Percentiles rank a stretch among this genome's conserved stretches.
Conservation (phyloP, 2,888 invertebrate genomes). For the Aquatica leii region DNA sequence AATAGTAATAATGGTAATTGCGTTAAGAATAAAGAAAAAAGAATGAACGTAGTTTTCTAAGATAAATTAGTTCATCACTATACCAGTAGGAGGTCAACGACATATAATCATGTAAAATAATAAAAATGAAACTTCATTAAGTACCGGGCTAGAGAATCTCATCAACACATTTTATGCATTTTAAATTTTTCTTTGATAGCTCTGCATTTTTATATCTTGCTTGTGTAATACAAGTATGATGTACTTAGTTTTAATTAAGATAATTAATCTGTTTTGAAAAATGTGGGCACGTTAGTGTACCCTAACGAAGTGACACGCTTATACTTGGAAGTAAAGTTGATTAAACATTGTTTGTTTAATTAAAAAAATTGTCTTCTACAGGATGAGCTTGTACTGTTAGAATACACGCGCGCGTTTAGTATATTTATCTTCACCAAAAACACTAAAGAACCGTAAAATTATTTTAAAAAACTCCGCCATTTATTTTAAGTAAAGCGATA, state of each 20-base stretch:
- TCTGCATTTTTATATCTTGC: slow-evolving; percentile 5
- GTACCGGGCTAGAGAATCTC: slow-evolving; percentile 4
- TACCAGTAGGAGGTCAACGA: slow-evolving; percentile 40
- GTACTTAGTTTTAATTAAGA: slow-evolving; percentile 9
- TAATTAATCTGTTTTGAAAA: slow-evolving; percentile 14
- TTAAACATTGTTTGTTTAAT: slow-evolving; percentile 11
- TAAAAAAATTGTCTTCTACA: slow-evolving; percentile 5
- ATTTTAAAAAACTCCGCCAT: too few relatives aligned
- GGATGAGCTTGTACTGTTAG: not conserved
- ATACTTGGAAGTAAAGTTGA: slow-evolving; percentile 12
- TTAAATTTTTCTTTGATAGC: slow-evolving; percentile 6
- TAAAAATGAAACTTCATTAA: slow-evolving; percentile 36
- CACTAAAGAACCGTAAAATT: too few relatives aligned
- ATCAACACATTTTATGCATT: slow-evolving; percentile 7
- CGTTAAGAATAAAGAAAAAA: slow-evolving; percentile 4
- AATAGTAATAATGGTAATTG: slow-evolving; percentile 1
- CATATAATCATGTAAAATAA: slow-evolving; percentile 36
- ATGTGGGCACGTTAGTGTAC: slow-evolving; percentile 1
- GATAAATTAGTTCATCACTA: slow-evolving; percentile 41
- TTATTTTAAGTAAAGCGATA: too few relatives aligned
- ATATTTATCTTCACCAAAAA: too few relatives aligned
- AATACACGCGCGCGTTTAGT: too few relatives aligned
- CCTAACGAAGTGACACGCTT: slow-evolving; percentile 11
- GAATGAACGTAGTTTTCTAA: slow-evolving; percentile 18
- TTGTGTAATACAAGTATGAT: slow-evolving; percentile 6